Conservation (phyloP, 2,888 invertebrate species). For the Nomada flava region DNA sequence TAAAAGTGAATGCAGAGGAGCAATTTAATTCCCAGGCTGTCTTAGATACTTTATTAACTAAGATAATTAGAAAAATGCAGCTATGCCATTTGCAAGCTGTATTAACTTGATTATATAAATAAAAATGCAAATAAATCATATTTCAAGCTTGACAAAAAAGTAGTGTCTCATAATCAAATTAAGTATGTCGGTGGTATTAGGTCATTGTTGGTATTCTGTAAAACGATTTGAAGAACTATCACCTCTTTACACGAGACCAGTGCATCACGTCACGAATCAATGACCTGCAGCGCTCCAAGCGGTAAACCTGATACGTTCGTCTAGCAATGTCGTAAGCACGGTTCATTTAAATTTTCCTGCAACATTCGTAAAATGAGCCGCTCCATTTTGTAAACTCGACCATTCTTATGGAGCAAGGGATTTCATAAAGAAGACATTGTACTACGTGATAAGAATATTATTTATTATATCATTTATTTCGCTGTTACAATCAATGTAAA, state of each 20-base stretch:
- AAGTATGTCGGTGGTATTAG: constrained; percentile 13
- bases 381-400: background rate
- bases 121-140: too few species aligned
- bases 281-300: constrained; percentile 34
- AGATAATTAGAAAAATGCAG: too few species aligned
- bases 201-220: constrained; percentile 23
- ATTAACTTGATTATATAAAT: too few species aligned
- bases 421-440: background rate
- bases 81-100: too few species aligned
- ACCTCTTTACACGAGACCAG: background rate
- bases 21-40: too few species aligned
- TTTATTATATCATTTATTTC: background rate
- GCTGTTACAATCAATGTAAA: background rate
- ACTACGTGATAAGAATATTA: background rate
- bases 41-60: too few species aligned
- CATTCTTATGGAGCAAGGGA: too few species aligned
- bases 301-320: constrained; percentile 18
- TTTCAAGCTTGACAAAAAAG: too few species aligned
- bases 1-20: too few species aligned
- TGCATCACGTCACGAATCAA: constrained; percentile 21
- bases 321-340: constrained; percentile 35
- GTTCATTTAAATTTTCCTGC: background rate
- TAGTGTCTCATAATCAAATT: too few species aligned
- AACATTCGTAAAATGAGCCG: too few species aligned
- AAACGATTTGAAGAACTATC: constrained; percentile 3